Evolutionary conservation across 2,113 vertebrate genomes (phyloP).

Genomic region (Pseudois nayaur): DNA sequence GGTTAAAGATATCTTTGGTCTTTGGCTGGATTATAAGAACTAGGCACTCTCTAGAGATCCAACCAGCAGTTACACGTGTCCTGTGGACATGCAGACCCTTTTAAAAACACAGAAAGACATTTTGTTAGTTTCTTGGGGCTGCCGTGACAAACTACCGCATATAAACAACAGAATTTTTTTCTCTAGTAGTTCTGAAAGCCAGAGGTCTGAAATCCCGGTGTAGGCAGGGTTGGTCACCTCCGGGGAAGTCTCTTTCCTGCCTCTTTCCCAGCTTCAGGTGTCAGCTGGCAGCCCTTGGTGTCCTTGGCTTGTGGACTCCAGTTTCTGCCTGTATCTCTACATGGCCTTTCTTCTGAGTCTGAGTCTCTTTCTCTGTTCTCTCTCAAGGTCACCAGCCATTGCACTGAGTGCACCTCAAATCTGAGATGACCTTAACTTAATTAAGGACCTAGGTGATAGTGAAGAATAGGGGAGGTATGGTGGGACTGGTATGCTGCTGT

Average conservation of each 20-base stretch:
- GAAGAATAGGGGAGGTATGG: neutral
- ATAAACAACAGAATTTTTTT: neutral
- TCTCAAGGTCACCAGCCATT: neutral
- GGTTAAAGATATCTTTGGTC: neutral
- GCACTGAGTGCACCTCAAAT: neutral
- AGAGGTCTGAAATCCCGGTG: neutral
- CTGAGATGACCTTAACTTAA: neutral
- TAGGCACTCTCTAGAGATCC: neutral
- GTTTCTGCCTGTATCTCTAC: neutral
- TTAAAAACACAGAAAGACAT: neutral
- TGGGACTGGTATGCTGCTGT: neutral
- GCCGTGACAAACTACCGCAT: neutral
- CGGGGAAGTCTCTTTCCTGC: accelerated
- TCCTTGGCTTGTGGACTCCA: neutral
- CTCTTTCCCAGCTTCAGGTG: neutral
- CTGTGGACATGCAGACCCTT: neutral
- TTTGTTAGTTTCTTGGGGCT: neutral
- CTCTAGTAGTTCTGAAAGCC: neutral
- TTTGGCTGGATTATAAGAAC: neutral
- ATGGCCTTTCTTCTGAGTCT: neutral
- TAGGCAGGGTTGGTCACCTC: neutral
- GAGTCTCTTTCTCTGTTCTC: neutral
- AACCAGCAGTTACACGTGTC: neutral
- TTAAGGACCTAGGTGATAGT: neutral
- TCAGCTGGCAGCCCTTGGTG: neutral